Evolutionary conservation across 2,797 vertebrate species (phyloP).

Genomic region (Argyrosomus regius): DNA sequence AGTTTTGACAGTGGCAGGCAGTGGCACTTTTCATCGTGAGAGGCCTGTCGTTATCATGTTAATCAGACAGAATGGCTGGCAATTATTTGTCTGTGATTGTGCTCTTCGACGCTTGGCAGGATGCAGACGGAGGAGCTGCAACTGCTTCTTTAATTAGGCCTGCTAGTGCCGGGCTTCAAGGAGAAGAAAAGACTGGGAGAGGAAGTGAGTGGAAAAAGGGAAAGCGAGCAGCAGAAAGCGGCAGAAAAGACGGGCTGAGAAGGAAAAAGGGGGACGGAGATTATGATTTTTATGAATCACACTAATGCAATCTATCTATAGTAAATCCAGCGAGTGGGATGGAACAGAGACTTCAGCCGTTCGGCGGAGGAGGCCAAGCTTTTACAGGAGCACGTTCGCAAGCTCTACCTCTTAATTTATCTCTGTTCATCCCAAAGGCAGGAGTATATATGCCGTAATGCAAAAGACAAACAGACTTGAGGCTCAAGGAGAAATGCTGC

Average conservation of each 20-base stretch:
- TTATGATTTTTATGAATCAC: slow-evolving; percentile 73
- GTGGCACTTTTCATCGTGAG: slow-evolving; percentile 28
- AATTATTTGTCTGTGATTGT: slow-evolving; percentile 77
- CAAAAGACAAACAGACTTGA: slow-evolving; percentile 33
- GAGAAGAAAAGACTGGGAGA: slow-evolving; percentile 25
- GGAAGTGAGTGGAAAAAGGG: neutral
- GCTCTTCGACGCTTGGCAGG: slow-evolving; percentile 61
- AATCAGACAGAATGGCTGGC: slow-evolving; percentile 73
- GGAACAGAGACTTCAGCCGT: slow-evolving; percentile 40
- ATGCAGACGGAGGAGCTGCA: slow-evolving; percentile 61
- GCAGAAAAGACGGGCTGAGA: slow-evolving; percentile 16
- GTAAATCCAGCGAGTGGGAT: slow-evolving; percentile 64
- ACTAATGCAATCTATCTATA: slow-evolving; percentile 58
- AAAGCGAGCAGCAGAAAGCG: slow-evolving; percentile 18
- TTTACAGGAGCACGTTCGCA: slow-evolving; percentile 64
- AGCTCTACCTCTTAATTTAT: slow-evolving; percentile 28
- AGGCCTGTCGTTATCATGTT: slow-evolving; percentile 67
- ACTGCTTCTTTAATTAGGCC: slow-evolving; percentile 78
- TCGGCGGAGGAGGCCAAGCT: slow-evolving; percentile 46
- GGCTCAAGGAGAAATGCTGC: slow-evolving; percentile 8
- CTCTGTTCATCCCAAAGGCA: slow-evolving; percentile 36
- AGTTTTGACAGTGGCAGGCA: slow-evolving; percentile 39
- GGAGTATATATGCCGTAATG: slow-evolving; percentile 29
- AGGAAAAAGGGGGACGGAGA: neutral
- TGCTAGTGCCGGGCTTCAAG: slow-evolving; percentile 46